Evolutionary conservation across 2,888 invertebrate genomes (phyloP), one percentile per base, ranked within the genome.

Genomic region (Limulus polyphemus): DNA sequence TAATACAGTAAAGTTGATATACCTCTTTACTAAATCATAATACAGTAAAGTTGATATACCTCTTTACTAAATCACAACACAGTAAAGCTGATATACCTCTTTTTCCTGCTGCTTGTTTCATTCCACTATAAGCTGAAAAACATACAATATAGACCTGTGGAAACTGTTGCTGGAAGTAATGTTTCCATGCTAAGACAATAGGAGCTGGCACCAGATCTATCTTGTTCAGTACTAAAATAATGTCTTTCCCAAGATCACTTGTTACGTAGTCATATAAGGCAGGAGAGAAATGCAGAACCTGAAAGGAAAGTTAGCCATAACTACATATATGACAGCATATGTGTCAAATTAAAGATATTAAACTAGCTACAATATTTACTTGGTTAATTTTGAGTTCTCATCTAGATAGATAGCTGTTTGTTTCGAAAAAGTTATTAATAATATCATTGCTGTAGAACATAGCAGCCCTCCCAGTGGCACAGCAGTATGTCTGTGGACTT

Each of bases 211-310:
- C 90, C 67, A 95, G 77, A 77, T 97, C 97, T 50, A 93, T 84
- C 80, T 97, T 97, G 77, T 97, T 97, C 11, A 97, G 76, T 0
- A 95, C 84, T 12, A 97, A 74, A 65, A 97, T 87, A 77, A 94
- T 86, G 55, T 86, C 82, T 74, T 93, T 93, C n/a, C 83, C 82
- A 57, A 90, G 77, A 0, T 82, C 81, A 3, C 83, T 80, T 0
- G 84, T 84, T 10, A 93, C 83, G 74, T 90, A 86, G 11, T 84
- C 78, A 75, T 92, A 93, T 0, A 97, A 79, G 2, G 88, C 86
- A 0, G 94, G 93, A 0, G 95, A 92, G 75, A 95, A 93, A 84
- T 93, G 78, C 11, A 80, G 71, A 13, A 75, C 73, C 78, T 79
- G 69, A 1, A 72, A 71, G 60, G 3, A 32, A 32, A 5, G 32